These are phyloP conservation scores for Sebastes iracundus DNA, from an alignment of 2,797 vertebrate species.

Conservation along the genomic window DNA sequence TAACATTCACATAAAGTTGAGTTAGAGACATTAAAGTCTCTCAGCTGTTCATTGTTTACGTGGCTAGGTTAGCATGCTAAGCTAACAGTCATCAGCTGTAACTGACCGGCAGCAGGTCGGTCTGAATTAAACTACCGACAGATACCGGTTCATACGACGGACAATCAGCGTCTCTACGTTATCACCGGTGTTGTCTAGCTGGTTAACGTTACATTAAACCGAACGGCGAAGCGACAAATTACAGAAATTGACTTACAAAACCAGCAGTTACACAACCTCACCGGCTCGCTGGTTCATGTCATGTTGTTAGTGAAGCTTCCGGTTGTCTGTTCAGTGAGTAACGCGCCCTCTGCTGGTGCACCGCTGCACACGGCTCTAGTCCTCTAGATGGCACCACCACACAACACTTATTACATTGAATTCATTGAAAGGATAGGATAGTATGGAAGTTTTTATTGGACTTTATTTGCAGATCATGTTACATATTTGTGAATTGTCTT, in stretches of 20 bases:
- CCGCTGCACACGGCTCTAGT: fast-evolving
- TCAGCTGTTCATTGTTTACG: constrained; percentile 65
- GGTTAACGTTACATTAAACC: not conserved
- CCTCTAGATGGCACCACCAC: constrained; percentile 64
- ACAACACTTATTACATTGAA: not conserved
- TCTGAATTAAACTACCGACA: not conserved
- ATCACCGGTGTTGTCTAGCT: fast-evolving
- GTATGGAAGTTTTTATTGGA: no score
- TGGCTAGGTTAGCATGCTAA: constrained; percentile 64
- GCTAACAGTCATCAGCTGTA: constrained; percentile 41
- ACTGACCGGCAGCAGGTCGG: no score
- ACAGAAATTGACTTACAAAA: constrained; percentile 57
- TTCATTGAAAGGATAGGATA: no score
- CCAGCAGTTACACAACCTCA: constrained; percentile 62
- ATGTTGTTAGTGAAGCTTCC: not conserved
- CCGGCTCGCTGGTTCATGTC: constrained; percentile 13
- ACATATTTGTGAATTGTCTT: no score
- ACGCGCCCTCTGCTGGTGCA: constrained; percentile 39
- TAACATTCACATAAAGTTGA: not conserved
- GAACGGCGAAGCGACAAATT: not conserved
- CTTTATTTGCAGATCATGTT: no score
- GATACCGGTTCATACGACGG: fast-evolving
- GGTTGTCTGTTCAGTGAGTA: not conserved
- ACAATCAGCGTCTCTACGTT: fast-evolving
- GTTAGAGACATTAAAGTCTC: not conserved